These are phyloP conservation scores for Tiphia femorata DNA, from an alignment of 2,888 invertebrate genomes.

Conservation along the genomic window DNA sequence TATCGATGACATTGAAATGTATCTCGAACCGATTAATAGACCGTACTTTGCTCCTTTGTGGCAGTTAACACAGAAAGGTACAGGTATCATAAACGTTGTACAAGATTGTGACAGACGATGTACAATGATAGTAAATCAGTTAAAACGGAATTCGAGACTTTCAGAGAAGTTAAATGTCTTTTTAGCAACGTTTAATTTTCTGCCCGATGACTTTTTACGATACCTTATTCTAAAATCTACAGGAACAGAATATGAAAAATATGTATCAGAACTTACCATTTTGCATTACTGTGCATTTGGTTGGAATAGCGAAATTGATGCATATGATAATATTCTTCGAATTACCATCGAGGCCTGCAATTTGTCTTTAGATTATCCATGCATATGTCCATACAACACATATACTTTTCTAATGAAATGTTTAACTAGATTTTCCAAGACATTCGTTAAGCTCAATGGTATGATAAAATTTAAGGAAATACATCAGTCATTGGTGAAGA, in stretches of 20 bases:
- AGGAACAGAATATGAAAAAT: slow-evolving; percentile 45
- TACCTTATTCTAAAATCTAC: slow-evolving; percentile 52
- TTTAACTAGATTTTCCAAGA: slow-evolving; percentile 27
- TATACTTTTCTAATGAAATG: slow-evolving; percentile 49
- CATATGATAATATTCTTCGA: slow-evolving; percentile 43
- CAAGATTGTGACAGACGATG: slow-evolving; percentile 54
- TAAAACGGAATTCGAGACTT: no score
- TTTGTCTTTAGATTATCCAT: slow-evolving; percentile 50
- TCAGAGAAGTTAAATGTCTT: neutral
- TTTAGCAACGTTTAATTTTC: no score
- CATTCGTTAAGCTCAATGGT: slow-evolving; percentile 19
- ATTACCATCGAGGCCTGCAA: slow-evolving; percentile 51
- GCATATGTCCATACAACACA: slow-evolving; percentile 32
- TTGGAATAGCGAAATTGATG: slow-evolving; percentile 42
- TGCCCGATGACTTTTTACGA: slow-evolving; percentile 46
- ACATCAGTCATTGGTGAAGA: slow-evolving; percentile 18
- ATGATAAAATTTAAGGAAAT: slow-evolving; percentile 21
- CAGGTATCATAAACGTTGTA: slow-evolving; percentile 39
- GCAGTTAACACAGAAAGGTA: slow-evolving; percentile 9
- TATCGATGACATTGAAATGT: slow-evolving; percentile 28
- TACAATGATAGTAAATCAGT: slow-evolving; percentile 32
- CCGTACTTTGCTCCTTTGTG: slow-evolving; percentile 37
- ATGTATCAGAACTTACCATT: slow-evolving; percentile 34
- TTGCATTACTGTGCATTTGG: slow-evolving; percentile 38
- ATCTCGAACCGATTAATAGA: slow-evolving; percentile 53